phyloP scores from a whole-genome alignment of 1,140 invertebrate species.

The Bemisia tabaci region DNA sequence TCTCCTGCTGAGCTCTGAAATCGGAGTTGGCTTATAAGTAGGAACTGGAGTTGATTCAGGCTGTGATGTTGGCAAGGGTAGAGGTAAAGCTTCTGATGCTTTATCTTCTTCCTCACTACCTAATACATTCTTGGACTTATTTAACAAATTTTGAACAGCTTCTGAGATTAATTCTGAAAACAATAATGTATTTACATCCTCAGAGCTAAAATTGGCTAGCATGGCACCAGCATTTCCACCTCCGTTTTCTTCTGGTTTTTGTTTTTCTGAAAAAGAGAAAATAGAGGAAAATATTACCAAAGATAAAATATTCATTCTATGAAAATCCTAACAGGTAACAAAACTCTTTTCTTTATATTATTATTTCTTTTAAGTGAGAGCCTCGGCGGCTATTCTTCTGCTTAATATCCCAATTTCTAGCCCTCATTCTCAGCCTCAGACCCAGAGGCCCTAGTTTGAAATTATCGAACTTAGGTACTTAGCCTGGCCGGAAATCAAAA shows the following conservation, averaged over 20 bases:
- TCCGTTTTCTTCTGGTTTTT: not conserved
- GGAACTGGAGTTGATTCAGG: not conserved
- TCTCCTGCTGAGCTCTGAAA: not conserved
- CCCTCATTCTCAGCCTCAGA: too few species aligned
- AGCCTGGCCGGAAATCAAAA: too few species aligned
- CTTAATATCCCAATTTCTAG: too few species aligned
- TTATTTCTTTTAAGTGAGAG: too few species aligned
- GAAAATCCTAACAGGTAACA: too few species aligned
- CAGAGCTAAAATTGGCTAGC: not conserved
- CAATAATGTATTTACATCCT: not conserved
- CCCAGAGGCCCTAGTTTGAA: too few species aligned
- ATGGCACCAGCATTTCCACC: not conserved
- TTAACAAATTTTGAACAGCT: not conserved
- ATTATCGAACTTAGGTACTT: too few species aligned
- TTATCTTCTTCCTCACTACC: not conserved
- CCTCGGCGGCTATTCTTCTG: too few species aligned
- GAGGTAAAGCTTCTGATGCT: too few species aligned
- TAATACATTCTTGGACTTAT: not conserved
- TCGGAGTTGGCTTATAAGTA: constrained; percentile 8
- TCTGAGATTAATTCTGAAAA: not conserved
- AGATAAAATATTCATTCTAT: too few species aligned
- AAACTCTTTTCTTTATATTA: too few species aligned
- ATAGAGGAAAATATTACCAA: too few species aligned
- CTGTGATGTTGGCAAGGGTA: not conserved
- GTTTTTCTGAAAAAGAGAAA: not conserved